Evolutionary conservation across 2,888 invertebrate genomes (phyloP), one percentile per base, ranked within the genome.

Genomic region (Tillus elongatus): DNA sequence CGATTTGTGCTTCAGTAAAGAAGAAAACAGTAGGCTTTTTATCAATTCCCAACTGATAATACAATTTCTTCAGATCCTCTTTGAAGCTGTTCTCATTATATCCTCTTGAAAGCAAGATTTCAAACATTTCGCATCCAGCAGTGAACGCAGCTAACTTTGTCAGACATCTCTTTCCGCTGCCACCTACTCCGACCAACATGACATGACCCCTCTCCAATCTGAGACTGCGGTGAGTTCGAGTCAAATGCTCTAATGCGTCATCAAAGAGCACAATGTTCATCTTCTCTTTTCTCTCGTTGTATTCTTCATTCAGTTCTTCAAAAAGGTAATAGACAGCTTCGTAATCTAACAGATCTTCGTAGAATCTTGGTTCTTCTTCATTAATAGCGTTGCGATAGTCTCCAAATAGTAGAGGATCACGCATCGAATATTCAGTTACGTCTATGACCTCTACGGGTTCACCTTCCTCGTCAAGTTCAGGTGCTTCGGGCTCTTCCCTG

Each of bases 321-420:
- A 92, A 90, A 2, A 93, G 66, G 49, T 78, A 83, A 58, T 79
- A 87, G n/a, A 89, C 78, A 0, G 90, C 88, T 51, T 89, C 84
- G 56, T 89, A 93, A 60, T 93, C 91, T 4, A 90, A 68, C 9
- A 93, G 68, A 59, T 93, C 92, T 57, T 93, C 92, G 54, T 93
- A 93, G 49, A 78, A 77, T 38, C 92, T 70, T 0, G 77, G 70
- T 49, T 88, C 88, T 0, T 77, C 77, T 54, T 88, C 86, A 45
- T 84, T 83, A 15, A 84, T 68, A 0, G 90, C 85, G 54, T 90
- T 91, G 30, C 90, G 50, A 54, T 84, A 92, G 58, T 93, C 92
- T 0, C 92, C 92, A 57, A 82, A 93, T 0, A 93, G 68, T 33
- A 90, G 55, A 0, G 93, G 93, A 64, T 92, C 82, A 9, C 86